Evolutionary conservation across 2,113 vertebrate genomes (phyloP), one percentile per base, ranked within the genome.

Genomic region (Panthera tigris): DNA sequence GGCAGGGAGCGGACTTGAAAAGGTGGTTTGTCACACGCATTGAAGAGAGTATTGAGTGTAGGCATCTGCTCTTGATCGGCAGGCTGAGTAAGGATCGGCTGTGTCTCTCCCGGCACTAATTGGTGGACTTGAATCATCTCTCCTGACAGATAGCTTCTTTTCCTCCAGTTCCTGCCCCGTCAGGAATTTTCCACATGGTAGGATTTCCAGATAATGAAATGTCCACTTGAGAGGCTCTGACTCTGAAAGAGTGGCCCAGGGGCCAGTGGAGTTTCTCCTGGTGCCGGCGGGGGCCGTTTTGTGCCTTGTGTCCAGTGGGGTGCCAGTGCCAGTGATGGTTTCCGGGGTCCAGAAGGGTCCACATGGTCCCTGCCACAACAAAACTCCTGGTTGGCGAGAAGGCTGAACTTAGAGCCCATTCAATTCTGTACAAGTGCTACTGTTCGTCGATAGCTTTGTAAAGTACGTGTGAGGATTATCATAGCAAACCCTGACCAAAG

Each of bases 101-200:
- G 13, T 80, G 36, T 48, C 71, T 97, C 27, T 93, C 48, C 45
- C 41, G 69, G 63, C 65, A 76, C 66, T 29, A 19, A 19, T 25
- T 52, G 80, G 57, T 55, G 45, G 74, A 36, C 55, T 52, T 74
- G 76, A 95, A 88, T 87, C 45, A 85, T 91, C 69, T 91, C 11
- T 13, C 5, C 48, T 79, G 0, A 27, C 61, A 57, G 0, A 31
- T 61, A 61, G 52, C 12, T 33, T 87, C 80, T 81, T 92, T 90
- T 93, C n/a, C 23, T 93, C 39, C 21, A 31, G 71, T 45, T 96
- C 27, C n/a, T 95, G 74, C 16, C 55, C 25, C 39, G 31, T 45
- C 9, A 73, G 88, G 84, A 80, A 73, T 91, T 95, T 92, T 92
- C 65, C 91, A 96, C 39, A n/a, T 2, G 39, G 48, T 74, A 84